Evolutionary conservation across 2,888 invertebrate species (phyloP).

Genomic region (Standfussiana lucernea): DNA sequence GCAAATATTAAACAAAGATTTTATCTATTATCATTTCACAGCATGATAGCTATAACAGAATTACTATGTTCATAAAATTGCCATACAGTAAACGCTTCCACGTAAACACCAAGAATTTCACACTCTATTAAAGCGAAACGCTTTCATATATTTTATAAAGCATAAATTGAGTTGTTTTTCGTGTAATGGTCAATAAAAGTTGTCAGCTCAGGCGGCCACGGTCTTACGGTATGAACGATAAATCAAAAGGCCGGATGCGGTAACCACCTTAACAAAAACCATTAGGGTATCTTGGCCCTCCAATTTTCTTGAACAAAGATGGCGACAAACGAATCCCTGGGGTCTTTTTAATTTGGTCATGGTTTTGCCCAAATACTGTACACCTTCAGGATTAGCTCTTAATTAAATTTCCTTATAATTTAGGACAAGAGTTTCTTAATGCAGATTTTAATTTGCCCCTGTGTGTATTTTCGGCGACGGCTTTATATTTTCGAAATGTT

Average conservation of each 20-base stretch:
- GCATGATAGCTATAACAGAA: neutral
- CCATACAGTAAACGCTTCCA: neutral
- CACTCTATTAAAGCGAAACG: slow-evolving; percentile 41
- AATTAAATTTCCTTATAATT: slow-evolving; percentile 76
- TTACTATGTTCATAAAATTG: neutral
- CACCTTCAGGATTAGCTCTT: slow-evolving; percentile 73
- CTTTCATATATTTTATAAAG: slow-evolving; percentile 61
- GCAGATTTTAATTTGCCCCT: slow-evolving; percentile 58
- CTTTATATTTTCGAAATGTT: slow-evolving; percentile 14
- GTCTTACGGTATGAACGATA: slow-evolving; percentile 71
- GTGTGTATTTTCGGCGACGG: neutral
- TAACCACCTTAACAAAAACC: slow-evolving; percentile 68
- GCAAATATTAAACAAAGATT: neutral
- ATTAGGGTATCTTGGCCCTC: slow-evolving; percentile 50
- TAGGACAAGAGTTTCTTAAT: slow-evolving; percentile 65
- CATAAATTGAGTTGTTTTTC: slow-evolving; percentile 68
- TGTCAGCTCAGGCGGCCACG: slow-evolving; percentile 74
- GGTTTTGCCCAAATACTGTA: slow-evolving; percentile 60
- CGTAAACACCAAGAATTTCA: slow-evolving; percentile 1
- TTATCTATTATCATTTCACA: neutral
- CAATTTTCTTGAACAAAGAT: slow-evolving; percentile 61
- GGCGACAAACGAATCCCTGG: slow-evolving; percentile 46
- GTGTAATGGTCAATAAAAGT: slow-evolving; percentile 74
- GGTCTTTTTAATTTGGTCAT: slow-evolving; percentile 66
- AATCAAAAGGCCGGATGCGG: slow-evolving; percentile 70